Conservation (phyloP, 2,797 vertebrate species). For the Pempheris klunzingeri region DNA sequence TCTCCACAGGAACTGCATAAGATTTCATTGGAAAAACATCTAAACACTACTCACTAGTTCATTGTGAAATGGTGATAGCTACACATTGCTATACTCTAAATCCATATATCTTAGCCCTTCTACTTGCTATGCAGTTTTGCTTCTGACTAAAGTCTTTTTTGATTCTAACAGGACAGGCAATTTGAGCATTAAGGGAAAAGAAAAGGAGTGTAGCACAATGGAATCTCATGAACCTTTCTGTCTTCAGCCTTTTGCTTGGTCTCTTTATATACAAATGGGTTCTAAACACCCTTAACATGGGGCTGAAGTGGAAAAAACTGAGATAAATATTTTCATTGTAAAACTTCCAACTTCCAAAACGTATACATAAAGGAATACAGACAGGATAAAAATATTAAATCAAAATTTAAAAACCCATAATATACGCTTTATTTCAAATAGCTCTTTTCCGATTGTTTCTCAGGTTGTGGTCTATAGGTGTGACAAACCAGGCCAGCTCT, state of each 20-base stretch:
- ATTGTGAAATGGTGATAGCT: conserved; percentile 42
- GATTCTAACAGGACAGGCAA: neutral
- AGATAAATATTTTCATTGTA: conserved; percentile 38
- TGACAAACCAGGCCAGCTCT: conserved; percentile 29
- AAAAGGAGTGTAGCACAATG: neutral
- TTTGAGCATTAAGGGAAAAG: conserved; percentile 24
- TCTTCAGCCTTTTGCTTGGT: conserved; percentile 6
- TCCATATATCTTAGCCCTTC: conserved; percentile 14
- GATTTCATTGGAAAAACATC: conserved; percentile 28
- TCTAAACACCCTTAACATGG: conserved; percentile 2
- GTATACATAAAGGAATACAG: conserved; percentile 34
- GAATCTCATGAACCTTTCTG: conserved; percentile 6
- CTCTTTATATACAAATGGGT: neutral
- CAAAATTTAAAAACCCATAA: conserved; percentile 18
- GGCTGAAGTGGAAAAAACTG: conserved; percentile 21
- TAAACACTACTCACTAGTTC: conserved; percentile 29
- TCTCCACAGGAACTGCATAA: conserved; percentile 38
- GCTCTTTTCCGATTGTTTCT: conserved; percentile 45
- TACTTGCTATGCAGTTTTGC: conserved; percentile 17
- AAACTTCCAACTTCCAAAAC: conserved; percentile 23
- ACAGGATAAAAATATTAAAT: conserved; percentile 41
- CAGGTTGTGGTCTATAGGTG: conserved; percentile 38
- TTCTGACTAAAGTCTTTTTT: conserved; percentile 14
- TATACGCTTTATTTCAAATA: conserved; percentile 41
- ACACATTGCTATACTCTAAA: conserved; percentile 33